Base-by-base conservation (phyloP, 2,888 invertebrate genomes). In the Nezara viridula region DNA sequence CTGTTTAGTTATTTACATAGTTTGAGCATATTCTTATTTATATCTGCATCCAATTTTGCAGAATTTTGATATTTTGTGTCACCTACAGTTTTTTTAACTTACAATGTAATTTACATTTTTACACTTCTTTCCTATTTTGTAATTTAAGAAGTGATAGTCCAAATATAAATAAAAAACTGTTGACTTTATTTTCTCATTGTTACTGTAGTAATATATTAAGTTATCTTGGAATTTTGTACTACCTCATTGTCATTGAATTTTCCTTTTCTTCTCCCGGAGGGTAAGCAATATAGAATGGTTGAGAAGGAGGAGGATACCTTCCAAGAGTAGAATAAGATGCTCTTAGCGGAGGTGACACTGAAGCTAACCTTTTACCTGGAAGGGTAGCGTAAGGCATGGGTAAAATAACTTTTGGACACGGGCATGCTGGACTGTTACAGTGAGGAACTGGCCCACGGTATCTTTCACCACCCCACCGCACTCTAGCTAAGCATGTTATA, bases 401-500 rank as follows among this genome's bases (percentile, higher is more conserved):
- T 24, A 93, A 91, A 52, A 90, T 89, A 12, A 86, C 77, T 81
- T 91, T 91, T 90, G 92, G 90, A 91, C 92, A 90, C 91, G 92
- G 91, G 92, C 91, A 91, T 19, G 91, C 91, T 16, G 91, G 91
- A 85, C 91, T 92, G 89, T 90, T 91, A 90, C 91, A 92, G 73
- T 92, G 92, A 19, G 90, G 91, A 47, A 90, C 90, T 19, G 90
- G 90, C 6, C 91, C 91, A 90, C 95, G 94, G 91, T 96, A 96
- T 85, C 96, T 96, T 37, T 91, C 91, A 86, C 91, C 91, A 91
- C 92, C 92, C 92, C 93, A 93, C 90, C 96, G 94, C 92, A 97
- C 93, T 27, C 98, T 94, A 52, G 98, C 96, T 73, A 98, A 96
- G 92, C 98, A 98, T 91, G 97, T 97, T n/a, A 96, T 95, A 49